These are phyloP conservation scores for Villa cingulata DNA, from an alignment of 2,888 invertebrate genomes.

Conservation along the genomic window DNA sequence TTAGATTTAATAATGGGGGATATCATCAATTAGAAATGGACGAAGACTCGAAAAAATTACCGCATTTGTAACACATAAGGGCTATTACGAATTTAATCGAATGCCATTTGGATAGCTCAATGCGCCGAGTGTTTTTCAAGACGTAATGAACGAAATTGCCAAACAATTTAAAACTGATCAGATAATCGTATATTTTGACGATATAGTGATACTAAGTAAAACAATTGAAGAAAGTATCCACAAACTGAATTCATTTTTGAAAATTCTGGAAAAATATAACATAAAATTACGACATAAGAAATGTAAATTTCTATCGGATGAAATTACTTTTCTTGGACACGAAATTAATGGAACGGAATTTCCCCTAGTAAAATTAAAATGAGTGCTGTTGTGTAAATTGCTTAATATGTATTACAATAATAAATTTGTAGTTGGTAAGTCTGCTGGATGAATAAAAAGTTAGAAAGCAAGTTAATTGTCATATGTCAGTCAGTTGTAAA, in stretches of 20 bases:
- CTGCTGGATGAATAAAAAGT: no score
- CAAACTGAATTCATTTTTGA: background rate
- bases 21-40: constrained; percentile 13
- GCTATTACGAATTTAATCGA: no score
- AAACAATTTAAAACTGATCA: no score
- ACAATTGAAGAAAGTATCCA: constrained; percentile 12
- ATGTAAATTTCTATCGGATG: background rate
- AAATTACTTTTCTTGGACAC: background rate
- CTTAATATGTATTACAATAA: no score
- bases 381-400: no score
- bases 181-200: constrained; percentile 15
- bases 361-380: no score
- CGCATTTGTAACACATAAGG: constrained; percentile 15
- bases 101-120: constrained; percentile 11
- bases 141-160: constrained; percentile 4
- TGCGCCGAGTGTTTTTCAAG: constrained; percentile 9
- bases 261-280: background rate
- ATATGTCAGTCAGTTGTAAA: no score
- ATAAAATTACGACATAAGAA: background rate
- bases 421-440: no score
- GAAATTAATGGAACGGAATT: no score
- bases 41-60: constrained; percentile 13
- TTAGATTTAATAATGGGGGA: constrained; percentile 12
- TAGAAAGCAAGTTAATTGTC: no score
- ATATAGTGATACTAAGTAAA: constrained; percentile 13